phyloP scores from a whole-genome alignment of 2,888 invertebrate species.

The Nasonovia ribisnigri region DNA sequence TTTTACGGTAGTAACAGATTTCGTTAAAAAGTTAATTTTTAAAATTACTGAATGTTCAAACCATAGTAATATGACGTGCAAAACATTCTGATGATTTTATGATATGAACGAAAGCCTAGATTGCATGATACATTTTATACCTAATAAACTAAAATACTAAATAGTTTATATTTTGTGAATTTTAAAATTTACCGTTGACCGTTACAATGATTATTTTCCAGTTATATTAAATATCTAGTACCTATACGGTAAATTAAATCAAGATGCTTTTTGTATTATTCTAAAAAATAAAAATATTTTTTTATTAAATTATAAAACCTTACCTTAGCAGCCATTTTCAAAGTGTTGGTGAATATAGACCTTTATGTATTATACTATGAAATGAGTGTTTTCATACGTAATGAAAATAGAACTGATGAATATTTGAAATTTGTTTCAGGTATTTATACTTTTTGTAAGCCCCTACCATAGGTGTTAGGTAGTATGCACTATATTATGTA shows the following conservation, averaged over 20 bases:
- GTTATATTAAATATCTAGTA: neutral
- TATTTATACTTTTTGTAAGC: conserved; percentile 30
- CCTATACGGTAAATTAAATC: neutral
- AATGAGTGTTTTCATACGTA: neutral
- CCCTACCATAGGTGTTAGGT: neutral
- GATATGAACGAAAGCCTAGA: neutral
- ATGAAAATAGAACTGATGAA: neutral
- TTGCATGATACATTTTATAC: neutral
- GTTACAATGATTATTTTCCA: neutral
- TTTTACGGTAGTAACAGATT: neutral
- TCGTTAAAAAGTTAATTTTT: neutral
- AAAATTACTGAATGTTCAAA: neutral
- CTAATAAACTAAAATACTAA: neutral
- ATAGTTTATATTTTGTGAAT: too few relatives aligned
- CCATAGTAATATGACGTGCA: neutral
- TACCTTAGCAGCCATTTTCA: conserved; percentile 28
- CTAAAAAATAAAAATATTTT: neutral
- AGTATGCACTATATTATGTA: neutral
- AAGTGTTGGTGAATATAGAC: neutral
- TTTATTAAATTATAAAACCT: neutral
- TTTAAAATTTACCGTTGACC: neutral
- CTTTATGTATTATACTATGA: neutral
- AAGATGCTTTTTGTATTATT: neutral
- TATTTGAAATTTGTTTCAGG: neutral
- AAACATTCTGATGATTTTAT: neutral